Conservation (phyloP, 2,888 invertebrate species). For the Sclerodermus sp. region DNA sequence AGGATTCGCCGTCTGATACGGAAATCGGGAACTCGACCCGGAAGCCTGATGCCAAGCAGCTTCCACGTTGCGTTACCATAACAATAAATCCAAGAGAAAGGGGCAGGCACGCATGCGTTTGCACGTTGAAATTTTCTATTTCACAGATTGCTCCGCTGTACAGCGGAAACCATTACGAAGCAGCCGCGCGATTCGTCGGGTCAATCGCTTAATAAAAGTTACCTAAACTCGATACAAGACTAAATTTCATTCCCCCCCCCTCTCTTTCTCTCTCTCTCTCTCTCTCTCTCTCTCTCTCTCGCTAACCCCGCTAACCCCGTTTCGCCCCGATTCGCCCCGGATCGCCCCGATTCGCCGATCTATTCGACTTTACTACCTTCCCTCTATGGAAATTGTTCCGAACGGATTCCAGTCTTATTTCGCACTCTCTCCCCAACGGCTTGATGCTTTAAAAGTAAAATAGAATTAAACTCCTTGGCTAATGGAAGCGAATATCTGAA, state of each 20-base stretch:
- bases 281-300: constrained; percentile 1
- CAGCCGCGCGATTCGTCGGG: no score
- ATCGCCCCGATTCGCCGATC: not conserved
- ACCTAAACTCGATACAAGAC: no score
- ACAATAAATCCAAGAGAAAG: constrained; percentile 33
- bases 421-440: no score
- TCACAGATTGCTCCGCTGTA: constrained; percentile 32
- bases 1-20: constrained; percentile 41
- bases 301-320: no score
- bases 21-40: constrained; percentile 42
- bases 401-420: no score
- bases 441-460: no score
- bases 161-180: constrained; percentile 9
- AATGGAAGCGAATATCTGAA: no score
- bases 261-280: not conserved
- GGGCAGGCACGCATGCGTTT: constrained; percentile 13
- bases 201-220: no score
- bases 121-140: constrained; percentile 31
- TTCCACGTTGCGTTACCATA: constrained; percentile 45
- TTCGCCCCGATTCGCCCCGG: not conserved
- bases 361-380: no score
- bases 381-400: no score
- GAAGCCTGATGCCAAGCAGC: constrained; percentile 40
- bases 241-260: not conserved
- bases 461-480: no score